These are phyloP conservation scores for Exocentrus adspersus DNA, from an alignment of 2,888 invertebrate genomes.

Conservation along the genomic window DNA sequence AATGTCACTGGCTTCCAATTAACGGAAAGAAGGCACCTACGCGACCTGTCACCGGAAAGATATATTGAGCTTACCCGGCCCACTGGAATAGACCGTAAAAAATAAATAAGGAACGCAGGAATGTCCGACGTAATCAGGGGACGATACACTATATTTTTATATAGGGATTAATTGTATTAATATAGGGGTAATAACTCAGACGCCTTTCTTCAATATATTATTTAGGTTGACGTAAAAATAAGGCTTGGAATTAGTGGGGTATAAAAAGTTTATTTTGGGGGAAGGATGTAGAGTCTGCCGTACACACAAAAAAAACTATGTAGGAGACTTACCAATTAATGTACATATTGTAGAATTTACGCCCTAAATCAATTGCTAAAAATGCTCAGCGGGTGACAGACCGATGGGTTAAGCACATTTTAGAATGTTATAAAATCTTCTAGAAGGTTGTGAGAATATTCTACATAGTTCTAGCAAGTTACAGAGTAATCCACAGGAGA, in stretches of 20 bases:
- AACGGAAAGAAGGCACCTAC: slow-evolving; percentile 35
- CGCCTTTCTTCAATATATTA: slow-evolving; percentile 1
- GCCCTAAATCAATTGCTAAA: no score
- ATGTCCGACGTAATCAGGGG: slow-evolving; percentile 10
- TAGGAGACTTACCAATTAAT: no score
- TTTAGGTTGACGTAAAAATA: background rate
- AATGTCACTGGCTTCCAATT: slow-evolving; percentile 42
- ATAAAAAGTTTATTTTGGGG: background rate
- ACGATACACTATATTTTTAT: slow-evolving; percentile 3
- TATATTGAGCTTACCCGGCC: slow-evolving; percentile 26
- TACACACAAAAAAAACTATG: no score
- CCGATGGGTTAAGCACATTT: no score
- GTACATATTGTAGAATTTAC: no score
- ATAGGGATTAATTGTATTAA: slow-evolving; percentile 17
- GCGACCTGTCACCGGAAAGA: slow-evolving; percentile 41
- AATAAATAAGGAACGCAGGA: slow-evolving; percentile 18
- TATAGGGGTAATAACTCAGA: slow-evolving; percentile 2
- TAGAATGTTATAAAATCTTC: no score
- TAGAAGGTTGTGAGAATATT: no score
- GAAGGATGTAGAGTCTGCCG: background rate
- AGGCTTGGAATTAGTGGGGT: background rate
- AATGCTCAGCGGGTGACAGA: no score
- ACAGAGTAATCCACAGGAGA: no score
- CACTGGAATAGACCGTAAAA: slow-evolving; percentile 8
- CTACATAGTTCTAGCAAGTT: no score